Evolutionary conservation across 2,888 invertebrate species (phyloP).

Genomic region (Drosophila neotestacea): DNA sequence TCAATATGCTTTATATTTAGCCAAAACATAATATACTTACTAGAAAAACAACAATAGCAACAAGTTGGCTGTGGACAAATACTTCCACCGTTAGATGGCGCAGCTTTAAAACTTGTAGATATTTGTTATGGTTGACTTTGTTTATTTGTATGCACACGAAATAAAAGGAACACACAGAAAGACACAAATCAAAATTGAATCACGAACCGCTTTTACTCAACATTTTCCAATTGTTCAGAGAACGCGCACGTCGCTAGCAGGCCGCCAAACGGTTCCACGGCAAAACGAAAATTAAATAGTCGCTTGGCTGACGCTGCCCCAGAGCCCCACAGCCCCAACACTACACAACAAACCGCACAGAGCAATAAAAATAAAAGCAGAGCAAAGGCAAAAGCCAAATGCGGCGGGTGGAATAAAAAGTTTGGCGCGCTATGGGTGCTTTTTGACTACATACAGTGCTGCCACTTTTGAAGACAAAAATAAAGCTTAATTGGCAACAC

Average conservation of each 20-base stretch:
- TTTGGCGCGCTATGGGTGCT: constrained; percentile 69
- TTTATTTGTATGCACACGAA: background rate
- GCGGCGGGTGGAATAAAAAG: constrained; percentile 55
- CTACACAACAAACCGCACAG: constrained; percentile 41
- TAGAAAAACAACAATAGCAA: constrained; percentile 19
- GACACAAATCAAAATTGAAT: constrained; percentile 48
- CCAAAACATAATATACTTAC: constrained; percentile 42
- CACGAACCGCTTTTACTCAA: constrained; percentile 51
- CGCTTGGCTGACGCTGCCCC: constrained; percentile 58
- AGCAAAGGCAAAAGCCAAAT: constrained; percentile 32
- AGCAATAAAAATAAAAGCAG: constrained; percentile 65
- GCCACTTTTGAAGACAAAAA: too few relatives aligned
- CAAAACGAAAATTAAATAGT: constrained; percentile 81
- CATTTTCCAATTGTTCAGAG: constrained; percentile 41
- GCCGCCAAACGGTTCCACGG: constrained; percentile 71
- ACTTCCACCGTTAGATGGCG: constrained; percentile 36
- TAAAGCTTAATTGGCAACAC: too few relatives aligned
- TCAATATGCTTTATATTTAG: constrained; percentile 16
- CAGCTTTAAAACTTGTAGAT: background rate
- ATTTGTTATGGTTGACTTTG: too few relatives aligned
- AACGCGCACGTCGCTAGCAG: constrained; percentile 50
- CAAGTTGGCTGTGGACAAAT: constrained; percentile 13
- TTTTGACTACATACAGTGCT: constrained; percentile 28
- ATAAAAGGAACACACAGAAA: constrained; percentile 24
- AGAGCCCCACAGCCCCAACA: constrained; percentile 43